phyloP scores from a whole-genome alignment of 2,888 invertebrate genomes.

The Automeris io region DNA sequence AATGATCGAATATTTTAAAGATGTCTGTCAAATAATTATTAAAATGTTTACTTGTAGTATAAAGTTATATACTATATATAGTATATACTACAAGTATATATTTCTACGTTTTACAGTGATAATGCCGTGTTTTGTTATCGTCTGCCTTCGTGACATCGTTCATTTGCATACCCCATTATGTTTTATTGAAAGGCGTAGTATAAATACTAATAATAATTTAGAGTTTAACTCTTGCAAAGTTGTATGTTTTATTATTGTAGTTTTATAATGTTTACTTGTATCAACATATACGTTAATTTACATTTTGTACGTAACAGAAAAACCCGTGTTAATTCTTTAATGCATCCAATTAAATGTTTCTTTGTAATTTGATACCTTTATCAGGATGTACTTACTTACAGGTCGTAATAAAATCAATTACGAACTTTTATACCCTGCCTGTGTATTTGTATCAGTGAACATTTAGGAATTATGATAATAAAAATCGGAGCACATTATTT shows the following conservation, averaged over 20 bases:
- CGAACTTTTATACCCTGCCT: background rate
- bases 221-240: slow-evolving; percentile 1
- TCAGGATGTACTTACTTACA: no score
- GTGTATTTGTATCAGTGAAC: background rate
- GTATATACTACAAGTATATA: no score
- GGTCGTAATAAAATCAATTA: no score
- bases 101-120: background rate
- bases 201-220: slow-evolving; percentile 11
- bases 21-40: no score
- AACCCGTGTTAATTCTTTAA: background rate
- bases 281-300: background rate
- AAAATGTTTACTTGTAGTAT: no score
- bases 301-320: background rate
- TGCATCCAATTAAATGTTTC: no score
- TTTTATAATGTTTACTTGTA: background rate
- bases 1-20: no score
- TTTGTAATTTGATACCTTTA: no score
- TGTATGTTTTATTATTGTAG: background rate
- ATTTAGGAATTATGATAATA: no score
- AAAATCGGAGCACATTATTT: no score
- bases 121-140: background rate
- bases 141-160: slow-evolving; percentile 9
- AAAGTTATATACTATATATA: no score
- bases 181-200: slow-evolving; percentile 16
- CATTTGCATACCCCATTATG: slow-evolving; percentile 15